Base-by-base conservation (phyloP, 1,140 invertebrate species). In the Oscheius sp. region DNA sequence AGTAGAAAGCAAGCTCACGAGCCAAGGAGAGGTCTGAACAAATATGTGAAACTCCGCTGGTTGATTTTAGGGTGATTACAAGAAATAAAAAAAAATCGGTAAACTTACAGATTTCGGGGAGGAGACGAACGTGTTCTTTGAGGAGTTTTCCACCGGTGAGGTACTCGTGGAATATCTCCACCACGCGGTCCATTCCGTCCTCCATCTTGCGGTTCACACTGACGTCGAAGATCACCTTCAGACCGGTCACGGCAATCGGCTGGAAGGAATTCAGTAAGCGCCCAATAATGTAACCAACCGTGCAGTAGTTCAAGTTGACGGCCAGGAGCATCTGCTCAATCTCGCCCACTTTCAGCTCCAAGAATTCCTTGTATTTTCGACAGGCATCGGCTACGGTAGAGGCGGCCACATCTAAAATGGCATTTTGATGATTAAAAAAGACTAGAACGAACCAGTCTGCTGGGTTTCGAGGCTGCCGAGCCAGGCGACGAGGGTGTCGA, bases 71-170 rank as follows among this genome's bases (percentile, higher is more conserved):
- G n/a, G n/a, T n/a, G 0, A 7, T 55, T 35, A 34, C 20, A 1
- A 31, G 10, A 2, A 7, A 28, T 36, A 2, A 64, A n/a, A 13
- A 18, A 35, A 3, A 64, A 23, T 36, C n/a, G 3, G 29, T 2
- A 45, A 28, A 36, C 66, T 55, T 29, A 68, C 66, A 58, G 18
- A 68, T n/a, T 36, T 68, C 67, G 4, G 67, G 67, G n/a, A 68
- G 35, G 4, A 58, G 23, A 10, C 55, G 52, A 2, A 68, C 10
- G 61, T 68, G 67, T 28, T 61, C 67, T n/a, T 38, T 32, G 15
- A 68, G 34, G 23, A 45, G 45, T 2, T 45, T 38, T 2, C 45
- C 55, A 35, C 35, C 23, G 2, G 36, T 36, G 15, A 68, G 7
- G 29, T 46, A 68, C 15, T 45, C 34, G 31, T 59, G 3, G 3